Evolutionary conservation across 2,888 invertebrate genomes (phyloP), one percentile per base, ranked within the genome.

Genomic region (Agonopterix subpropinquella): DNA sequence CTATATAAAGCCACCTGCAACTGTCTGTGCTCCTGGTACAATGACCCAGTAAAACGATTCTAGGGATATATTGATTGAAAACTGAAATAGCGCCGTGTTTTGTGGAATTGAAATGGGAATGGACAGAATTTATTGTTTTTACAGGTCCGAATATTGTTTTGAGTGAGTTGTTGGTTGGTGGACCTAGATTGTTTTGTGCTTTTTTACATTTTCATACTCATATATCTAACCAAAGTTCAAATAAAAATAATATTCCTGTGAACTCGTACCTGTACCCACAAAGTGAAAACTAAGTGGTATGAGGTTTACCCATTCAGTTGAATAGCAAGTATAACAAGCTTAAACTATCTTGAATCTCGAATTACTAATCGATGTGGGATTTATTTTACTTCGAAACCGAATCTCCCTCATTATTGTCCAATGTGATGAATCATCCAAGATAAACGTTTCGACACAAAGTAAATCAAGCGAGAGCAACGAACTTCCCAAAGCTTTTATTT

Each of bases 351-450:
- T 81, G 66, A 70, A 71, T 77, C 73, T 86, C 82, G 65, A 70
- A 75, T 86, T 85, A 80, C 85, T 77, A 80, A 81, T 81, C 79
- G 81, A 83, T 75, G 73, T 67, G 67, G 69, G 76, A 74, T 81
- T 81, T 82, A 76, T 85, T 80, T 83, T 77, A 76, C 73, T 77
- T 75, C 61, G 65, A 63, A 76, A 77, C 67, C 69, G 67, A 76
- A 81, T 74, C 73, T 68, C 72, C 70, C 77, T 80, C 76, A 80
- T 81, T 77, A 81, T 77, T 77, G 76, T 76, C 70, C 70, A 63
- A 75, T 67, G 75, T 80, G 79, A 85, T 86, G 76, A 81, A 86
- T 85, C 81, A 82, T 77, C 70, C 67, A 70, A 78, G 77, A 80
- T 77, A 80, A 83, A 83, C 76, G 74, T 67, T 79, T 64, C 70